Base-by-base conservation (phyloP, 1,140 invertebrate species). In the Drosophila triauraria region DNA sequence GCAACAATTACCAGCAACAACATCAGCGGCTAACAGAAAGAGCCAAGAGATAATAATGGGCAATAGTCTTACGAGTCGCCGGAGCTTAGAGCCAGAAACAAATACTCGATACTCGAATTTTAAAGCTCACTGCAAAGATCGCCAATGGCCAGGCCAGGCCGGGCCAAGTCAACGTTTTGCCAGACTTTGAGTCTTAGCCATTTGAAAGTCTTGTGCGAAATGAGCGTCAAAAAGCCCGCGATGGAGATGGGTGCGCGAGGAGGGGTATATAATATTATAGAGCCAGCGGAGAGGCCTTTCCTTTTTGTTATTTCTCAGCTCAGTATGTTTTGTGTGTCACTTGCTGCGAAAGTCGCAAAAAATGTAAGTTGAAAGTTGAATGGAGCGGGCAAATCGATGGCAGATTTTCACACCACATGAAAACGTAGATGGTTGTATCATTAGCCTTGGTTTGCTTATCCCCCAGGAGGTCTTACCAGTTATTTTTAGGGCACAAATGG, bases 191-290 rank as follows among this genome's bases (percentile, higher is more conserved):
- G 75, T 53, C 63, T 70, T 78, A 43, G 65, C 78, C 68, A 88
- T 88, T 90, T 88, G 85, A 90, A 90, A 88, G 84, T 88, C 63
- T 76, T 82, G 69, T 78, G 83, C 83, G 77, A 88, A 80, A 74
- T 69, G 63, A 70, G 80, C 72, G 76, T 67, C 58, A 69, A 82
- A 77, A 64, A 80, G 74, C 74, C 67, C 62, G 60, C 58, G 60
- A 35, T 58, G 75, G 25, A 57, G 59, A 51, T 50, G 75, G 30
- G 20, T 17, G 9, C 0, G 23, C 17, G 60, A 44, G 38, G 53
- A 38, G 38, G 48, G 46, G 69, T 40, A 30, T 9, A 38, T 38
- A 9, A 54, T 40, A 54, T 54, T 54, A 54, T 64, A 51, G 50
- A 63, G 53, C 51, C 60, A 25, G 25, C 50, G 43, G 68, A 40